Base-by-base conservation (phyloP, 2,113 vertebrate genomes). In the Halichoerus grypus region DNA sequence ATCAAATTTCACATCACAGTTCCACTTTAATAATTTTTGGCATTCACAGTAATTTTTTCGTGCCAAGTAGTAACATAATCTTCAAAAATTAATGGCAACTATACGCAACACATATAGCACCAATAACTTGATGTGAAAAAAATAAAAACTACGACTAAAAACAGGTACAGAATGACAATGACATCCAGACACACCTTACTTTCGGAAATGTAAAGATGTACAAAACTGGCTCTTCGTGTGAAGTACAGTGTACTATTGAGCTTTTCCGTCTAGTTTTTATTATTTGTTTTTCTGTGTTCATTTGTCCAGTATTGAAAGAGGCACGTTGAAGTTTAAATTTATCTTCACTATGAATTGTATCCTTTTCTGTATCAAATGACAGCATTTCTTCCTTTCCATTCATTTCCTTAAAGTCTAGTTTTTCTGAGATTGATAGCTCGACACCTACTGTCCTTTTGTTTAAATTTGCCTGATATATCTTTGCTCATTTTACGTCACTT, bases 401-500 rank as follows among this genome's bases (percentile, higher is more conserved):
- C n/a, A 76, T 65, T 83, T 76, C 59, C 12, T 93, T 82, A 63
- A 85, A 95, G 46, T 72, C 36, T 14, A 10, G 12, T 65, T 95
- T 84, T 95, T 80, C 57, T 85, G 26, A 59, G 84, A 84, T 55
- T 63, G 84, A 57, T 63, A 89, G 33, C 26, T 49, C 55, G 61
- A 63, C 42, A 63, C 9, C 51, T 46, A 22, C 36, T 77, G 26
- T 24, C 19, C 51, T 71, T 97, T 36, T 42, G 4, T 67, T 92
- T 51, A 74, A 86, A 76, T 91, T 80, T 74, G 1, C 57, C 39
- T 59, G 86, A 65, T 74, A 63, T 7, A 81, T 86, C 53, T 80
- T 71, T 90, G 72, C 36, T 31, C 36, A 90, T 65, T 84, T 72
- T 89, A 21, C n/a, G 87, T 79, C 76, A 91, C 49, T 86, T 79